These are phyloP conservation scores for Ctena decussata DNA, from an alignment of 2,888 invertebrate species.

Conservation along the genomic window DNA sequence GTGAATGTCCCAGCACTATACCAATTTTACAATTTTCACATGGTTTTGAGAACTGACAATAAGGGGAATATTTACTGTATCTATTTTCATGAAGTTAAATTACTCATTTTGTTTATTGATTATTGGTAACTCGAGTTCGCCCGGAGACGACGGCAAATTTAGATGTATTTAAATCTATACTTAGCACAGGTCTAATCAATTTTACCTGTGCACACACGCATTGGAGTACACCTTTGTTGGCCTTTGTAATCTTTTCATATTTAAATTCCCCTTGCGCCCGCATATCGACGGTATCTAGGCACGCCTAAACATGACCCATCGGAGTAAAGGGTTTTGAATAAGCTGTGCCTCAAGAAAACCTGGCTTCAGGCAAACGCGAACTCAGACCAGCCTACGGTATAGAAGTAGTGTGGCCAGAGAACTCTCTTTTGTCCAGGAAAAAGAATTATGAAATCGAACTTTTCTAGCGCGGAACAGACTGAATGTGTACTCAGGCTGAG, in stretches of 20 bases:
- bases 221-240: slow-evolving; percentile 9
- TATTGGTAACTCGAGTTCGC: background rate
- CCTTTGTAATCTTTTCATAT: slow-evolving; percentile 54
- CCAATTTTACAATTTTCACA: too few species aligned
- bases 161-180: slow-evolving; percentile 56
- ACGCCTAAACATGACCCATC: slow-evolving; percentile 68
- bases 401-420: too few species aligned
- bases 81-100: too few species aligned
- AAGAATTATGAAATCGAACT: background rate
- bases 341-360: too few species aligned
- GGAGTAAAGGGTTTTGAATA: background rate
- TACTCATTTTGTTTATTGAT: background rate
- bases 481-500: too few species aligned
- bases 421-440: too few species aligned
- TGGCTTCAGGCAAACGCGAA: too few species aligned
- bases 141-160: slow-evolving; percentile 8
- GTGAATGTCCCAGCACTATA: too few species aligned
- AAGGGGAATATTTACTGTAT: too few species aligned
- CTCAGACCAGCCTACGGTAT: too few species aligned
- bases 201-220: slow-evolving; percentile 11
- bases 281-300: slow-evolving; percentile 66
- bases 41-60: too few species aligned
- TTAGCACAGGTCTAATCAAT: background rate
- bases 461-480: too few species aligned
- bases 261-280: slow-evolving; percentile 42